These are phyloP conservation scores for Magallana angulata DNA, from an alignment of 1,140 invertebrate genomes.

Conservation along the genomic window DNA sequence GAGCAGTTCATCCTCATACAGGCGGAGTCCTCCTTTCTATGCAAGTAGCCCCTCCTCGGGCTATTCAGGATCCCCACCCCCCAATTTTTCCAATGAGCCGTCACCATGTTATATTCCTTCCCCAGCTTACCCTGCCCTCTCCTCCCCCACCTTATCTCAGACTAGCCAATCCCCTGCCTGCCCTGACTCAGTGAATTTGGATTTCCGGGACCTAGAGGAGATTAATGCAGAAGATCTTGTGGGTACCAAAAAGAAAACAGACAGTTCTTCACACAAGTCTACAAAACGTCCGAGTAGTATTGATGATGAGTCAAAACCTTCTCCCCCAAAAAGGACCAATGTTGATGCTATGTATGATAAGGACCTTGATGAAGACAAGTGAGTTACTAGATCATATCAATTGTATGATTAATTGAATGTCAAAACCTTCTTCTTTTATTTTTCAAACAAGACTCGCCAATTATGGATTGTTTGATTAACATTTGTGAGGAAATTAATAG, in stretches of 20 bases:
- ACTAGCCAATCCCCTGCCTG: neutral
- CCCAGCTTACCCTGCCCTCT: slow-evolving; percentile 2
- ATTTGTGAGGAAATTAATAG: too few species aligned
- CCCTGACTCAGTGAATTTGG: slow-evolving; percentile 1
- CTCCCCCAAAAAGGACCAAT: slow-evolving; percentile 26
- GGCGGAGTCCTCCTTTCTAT: neutral
- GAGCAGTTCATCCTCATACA: neutral
- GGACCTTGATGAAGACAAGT: slow-evolving; percentile 41
- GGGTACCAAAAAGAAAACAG: neutral
- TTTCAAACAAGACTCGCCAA: too few species aligned
- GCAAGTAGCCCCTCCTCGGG: slow-evolving; percentile 16
- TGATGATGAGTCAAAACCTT: slow-evolving; percentile 40
- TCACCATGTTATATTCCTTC: neutral
- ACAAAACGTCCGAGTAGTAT: slow-evolving; percentile 20
- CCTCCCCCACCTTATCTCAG: neutral
- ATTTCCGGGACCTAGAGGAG: slow-evolving; percentile 2
- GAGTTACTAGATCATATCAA: neutral
- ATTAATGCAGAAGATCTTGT: slow-evolving; percentile 11
- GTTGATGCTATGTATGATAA: slow-evolving; percentile 43
- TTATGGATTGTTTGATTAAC: too few species aligned
- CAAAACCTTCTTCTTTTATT: too few species aligned
- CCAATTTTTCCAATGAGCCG: neutral
- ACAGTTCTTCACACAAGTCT: slow-evolving; percentile 1
- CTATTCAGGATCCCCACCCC: slow-evolving; percentile 11
- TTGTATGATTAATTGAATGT: too few species aligned